Evolutionary conservation across 2,888 invertebrate species (phyloP).

Genomic region (Teleiodes luculella): DNA sequence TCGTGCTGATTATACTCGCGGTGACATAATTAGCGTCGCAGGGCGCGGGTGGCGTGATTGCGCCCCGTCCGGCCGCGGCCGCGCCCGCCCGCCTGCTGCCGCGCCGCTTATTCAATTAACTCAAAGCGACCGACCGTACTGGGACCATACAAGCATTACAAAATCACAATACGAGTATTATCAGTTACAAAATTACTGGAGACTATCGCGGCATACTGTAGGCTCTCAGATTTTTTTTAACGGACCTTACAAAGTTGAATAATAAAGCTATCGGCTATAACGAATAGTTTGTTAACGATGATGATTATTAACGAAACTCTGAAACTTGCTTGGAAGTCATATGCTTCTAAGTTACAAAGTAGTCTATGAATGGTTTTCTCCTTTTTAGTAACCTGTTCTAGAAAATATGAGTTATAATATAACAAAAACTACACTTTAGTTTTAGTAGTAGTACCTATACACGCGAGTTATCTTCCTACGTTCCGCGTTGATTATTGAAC

Average conservation of each 20-base stretch:
- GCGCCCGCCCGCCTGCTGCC: not conserved
- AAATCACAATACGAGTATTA: not conserved
- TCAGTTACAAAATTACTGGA: not conserved
- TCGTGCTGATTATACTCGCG: slow-evolving; percentile 21
- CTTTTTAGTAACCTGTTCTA: no score
- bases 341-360: no score
- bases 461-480: not conserved
- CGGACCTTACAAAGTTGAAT: no score
- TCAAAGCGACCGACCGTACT: not conserved
- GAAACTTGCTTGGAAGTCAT: no score
- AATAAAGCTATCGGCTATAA: no score
- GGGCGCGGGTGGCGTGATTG: slow-evolving; percentile 72
- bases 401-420: no score
- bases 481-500: slow-evolving; percentile 2
- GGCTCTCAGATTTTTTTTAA: no score
- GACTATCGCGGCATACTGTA: not conserved
- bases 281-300: no score
- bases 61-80: slow-evolving; percentile 35
- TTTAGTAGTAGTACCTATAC: not conserved
- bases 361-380: no score
- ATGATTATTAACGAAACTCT: no score
- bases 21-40: slow-evolving; percentile 51
- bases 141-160: not conserved
- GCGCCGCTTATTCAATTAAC: slow-evolving; percentile 11
- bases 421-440: no score